These are phyloP conservation scores for Cotesia glomerata DNA, from an alignment of 1,140 invertebrate genomes.

Conservation along the genomic window DNA sequence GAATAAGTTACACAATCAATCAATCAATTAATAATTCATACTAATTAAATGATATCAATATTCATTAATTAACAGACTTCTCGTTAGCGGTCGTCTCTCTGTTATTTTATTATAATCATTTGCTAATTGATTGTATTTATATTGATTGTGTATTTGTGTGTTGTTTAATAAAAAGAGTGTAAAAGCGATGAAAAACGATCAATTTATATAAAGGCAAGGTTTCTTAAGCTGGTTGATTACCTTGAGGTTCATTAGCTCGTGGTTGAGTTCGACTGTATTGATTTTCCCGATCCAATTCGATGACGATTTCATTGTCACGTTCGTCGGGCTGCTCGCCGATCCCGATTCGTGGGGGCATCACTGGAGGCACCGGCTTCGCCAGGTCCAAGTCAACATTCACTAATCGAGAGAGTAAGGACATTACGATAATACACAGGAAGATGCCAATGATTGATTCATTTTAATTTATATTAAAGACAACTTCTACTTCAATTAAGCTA, in stretches of 20 bases:
- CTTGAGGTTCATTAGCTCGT: conserved; percentile 63
- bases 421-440: conserved; percentile 32
- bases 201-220: conserved; percentile 14
- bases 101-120: too few species aligned
- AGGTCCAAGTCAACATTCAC: conserved; percentile 60
- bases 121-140: not conserved
- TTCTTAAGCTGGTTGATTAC: conserved; percentile 45
- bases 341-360: conserved; percentile 55
- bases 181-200: not conserved
- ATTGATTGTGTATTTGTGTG: not conserved
- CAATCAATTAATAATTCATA: too few species aligned
- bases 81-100: not conserved
- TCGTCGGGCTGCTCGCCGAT: conserved; percentile 58
- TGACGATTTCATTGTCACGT: conserved; percentile 63
- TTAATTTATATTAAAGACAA: not conserved
- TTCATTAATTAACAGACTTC: not conserved
- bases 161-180: not conserved
- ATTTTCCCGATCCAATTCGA: conserved; percentile 63
- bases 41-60: not conserved
- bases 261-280: conserved; percentile 63
- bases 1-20: too few species aligned
- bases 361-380: conserved; percentile 59
- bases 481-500: not conserved
- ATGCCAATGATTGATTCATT: conserved; percentile 13
- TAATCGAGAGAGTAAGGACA: conserved; percentile 31